phyloP scores from a whole-genome alignment of 2,797 vertebrate genomes.

The Gymnodraco acuticeps region DNA sequence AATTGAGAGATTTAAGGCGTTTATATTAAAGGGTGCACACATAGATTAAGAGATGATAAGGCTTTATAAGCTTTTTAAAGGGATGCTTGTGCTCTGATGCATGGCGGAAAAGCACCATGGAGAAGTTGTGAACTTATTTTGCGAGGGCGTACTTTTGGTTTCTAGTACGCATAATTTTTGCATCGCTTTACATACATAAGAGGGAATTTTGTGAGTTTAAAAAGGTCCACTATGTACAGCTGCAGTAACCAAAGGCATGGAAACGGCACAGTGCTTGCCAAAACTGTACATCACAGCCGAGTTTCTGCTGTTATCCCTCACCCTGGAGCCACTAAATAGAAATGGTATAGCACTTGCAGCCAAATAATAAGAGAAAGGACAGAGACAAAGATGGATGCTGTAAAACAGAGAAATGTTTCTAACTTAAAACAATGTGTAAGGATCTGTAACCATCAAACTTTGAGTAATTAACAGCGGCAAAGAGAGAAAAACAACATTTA shows the following conservation, averaged over 20 bases:
- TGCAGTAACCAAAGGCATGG: conserved; percentile 18
- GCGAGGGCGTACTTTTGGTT: conserved; percentile 38
- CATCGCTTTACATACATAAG: conserved; percentile 56
- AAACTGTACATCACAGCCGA: conserved; percentile 5
- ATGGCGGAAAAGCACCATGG: not conserved
- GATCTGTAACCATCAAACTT: too few relatives aligned
- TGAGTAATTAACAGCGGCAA: not conserved
- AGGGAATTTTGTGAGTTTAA: conserved; percentile 22
- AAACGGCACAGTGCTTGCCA: conserved; percentile 16
- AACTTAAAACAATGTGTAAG: not conserved
- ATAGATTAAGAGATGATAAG: conserved; percentile 43
- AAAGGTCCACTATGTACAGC: conserved; percentile 5
- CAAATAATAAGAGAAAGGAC: not conserved
- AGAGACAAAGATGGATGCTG: not conserved
- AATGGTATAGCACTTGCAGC: not conserved
- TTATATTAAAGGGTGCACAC: conserved; percentile 21
- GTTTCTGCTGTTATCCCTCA: not conserved
- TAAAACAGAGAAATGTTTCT: not conserved
- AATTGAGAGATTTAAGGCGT: conserved; percentile 52
- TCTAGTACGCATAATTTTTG: conserved; percentile 45
- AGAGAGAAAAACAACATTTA: too few relatives aligned
- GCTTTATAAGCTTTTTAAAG: conserved; percentile 27
- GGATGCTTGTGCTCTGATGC: conserved; percentile 20
- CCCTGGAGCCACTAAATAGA: conserved; percentile 17
- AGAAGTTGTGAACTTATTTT: conserved; percentile 27